Evolutionary conservation across 35 echinoderm and acorn worm genomes (phyloP), one percentile per base, ranked within the genome.

Genomic region (Heliocidaris erythrogramma): DNA sequence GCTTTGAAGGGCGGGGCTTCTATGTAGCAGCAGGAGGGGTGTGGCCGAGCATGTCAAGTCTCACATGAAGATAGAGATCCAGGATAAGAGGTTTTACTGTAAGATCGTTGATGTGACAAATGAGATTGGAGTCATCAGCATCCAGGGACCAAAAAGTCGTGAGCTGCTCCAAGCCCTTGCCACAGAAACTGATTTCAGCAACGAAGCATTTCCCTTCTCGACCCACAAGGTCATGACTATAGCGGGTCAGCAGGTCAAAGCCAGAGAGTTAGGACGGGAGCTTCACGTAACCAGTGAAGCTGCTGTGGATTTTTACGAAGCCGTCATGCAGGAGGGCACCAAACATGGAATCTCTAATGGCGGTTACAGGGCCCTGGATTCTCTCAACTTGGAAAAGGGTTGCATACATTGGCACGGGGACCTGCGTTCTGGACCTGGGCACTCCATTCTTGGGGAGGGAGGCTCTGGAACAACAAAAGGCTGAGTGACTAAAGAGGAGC

Each of bases 361-460:
- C 49, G 98, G 98, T 47, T 99, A 99, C 95, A 95, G 98, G 94
- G 98, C 98, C 9, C 94, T 99, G 48, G 98, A 99, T 88, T 96
- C 96, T 13, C 97, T 99, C 35, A 99, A 97, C 93, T 88, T 97
- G 30, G 98, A 99, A 88, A 99, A 99, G 96, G 98, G 98, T 42
- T 99, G 97, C 87, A 94, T 96, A 30, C 98, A 97, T 95, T 99
- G 98, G 98, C 98, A 97, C 94, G 94, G 94, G 48, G 97, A 95
- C 84, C 85, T 99, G 10, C 85, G 98, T 10, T 31, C 96, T 48
- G 94, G 96, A 95, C n/a, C n/a, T 60, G 59, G 96, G 91, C 52
- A 92, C 96, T n/a, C 98, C 95, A 95, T 99, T 99, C 94, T 92
- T 97, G 17, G 98, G 98, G 7, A 95, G 98, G 90, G 97, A 97